A percentile compares a stretch with the other conserved stretches of the same genome.
These are phyloP conservation scores for Falco naumanni DNA, from an alignment of 2,797 vertebrate genomes.

Conservation along the genomic window DNA sequence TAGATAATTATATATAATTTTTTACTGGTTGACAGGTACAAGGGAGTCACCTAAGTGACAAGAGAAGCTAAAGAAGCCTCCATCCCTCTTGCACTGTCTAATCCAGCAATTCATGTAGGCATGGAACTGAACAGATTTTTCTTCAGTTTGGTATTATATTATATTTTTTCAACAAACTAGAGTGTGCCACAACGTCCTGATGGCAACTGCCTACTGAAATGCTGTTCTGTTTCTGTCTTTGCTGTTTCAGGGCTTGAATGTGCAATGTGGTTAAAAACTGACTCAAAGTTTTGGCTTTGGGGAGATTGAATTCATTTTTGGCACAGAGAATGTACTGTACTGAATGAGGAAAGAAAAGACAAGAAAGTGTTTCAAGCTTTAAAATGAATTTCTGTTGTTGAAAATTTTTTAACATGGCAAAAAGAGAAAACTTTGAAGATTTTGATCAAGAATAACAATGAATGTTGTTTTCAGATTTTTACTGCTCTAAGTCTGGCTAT, in stretches of 20 bases:
- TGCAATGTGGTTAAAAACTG: slow-evolving; percentile 46
- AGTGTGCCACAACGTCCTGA: slow-evolving; percentile 55
- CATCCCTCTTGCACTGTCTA: neutral
- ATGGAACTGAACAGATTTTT: slow-evolving; percentile 52
- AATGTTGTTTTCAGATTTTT: neutral
- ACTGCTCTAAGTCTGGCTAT: neutral
- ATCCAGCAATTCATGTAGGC: neutral
- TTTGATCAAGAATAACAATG: neutral
- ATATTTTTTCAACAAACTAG: slow-evolving; percentile 66
- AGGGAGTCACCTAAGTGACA: accelerated
- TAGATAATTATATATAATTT: neutral
- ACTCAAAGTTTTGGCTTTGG: slow-evolving; percentile 32
- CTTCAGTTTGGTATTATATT: slow-evolving; percentile 41
- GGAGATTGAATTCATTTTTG: slow-evolving; percentile 35
- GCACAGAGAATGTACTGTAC: neutral
- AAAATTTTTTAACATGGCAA: neutral
- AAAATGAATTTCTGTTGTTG: neutral
- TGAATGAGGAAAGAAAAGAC: slow-evolving; percentile 20
- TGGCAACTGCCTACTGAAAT: slow-evolving; percentile 66
- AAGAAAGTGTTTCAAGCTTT: slow-evolving; percentile 11
- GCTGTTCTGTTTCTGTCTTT: slow-evolving; percentile 66
- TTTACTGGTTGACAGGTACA: neutral
- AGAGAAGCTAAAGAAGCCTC: neutral
- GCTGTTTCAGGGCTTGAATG: slow-evolving; percentile 35
- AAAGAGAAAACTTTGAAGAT: neutral